Base-by-base conservation (phyloP, 23 tunicate species). In the Phallusia fumigata region DNA sequence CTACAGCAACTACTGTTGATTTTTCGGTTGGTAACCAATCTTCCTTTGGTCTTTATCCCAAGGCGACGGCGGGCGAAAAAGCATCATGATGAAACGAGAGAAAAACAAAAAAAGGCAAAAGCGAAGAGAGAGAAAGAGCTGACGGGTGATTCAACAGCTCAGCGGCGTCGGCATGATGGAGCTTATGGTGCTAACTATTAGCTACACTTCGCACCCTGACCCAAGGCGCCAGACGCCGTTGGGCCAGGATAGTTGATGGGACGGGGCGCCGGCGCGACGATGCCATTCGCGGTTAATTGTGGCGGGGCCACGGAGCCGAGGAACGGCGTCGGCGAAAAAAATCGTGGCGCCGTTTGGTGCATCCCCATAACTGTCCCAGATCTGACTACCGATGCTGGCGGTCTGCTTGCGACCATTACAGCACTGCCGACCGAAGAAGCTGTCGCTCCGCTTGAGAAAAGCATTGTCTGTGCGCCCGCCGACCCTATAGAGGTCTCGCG, bases 141-240 rank as follows among this genome's bases (percentile, higher is more conserved):
- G 47, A 40, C 47, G 47, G n/a, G 10, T 40, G 47, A 40, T 10
- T 40, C 8, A 40, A 40, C 47, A 40, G 47, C 47, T 40, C 10
- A 3, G 47, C 47, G 47, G 47, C 47, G 47, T 40, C 47, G 10
- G 47, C 47, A 40, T 40, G 47, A 10, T 40, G 10, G 47, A 40
- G 47, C 47, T 58, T 58, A 58, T 21, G 77, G 28, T 76, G 94
- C 94, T 89, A 89, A 89, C 78, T 89, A 30, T 84, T 89, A 89
- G 94, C 94, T 89, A 89, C 94, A 84, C 88, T 79, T 52, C 30
- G 80, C 76, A 89, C 87, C 94, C 76, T 36, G 77, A 53, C 30
- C n/a, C 77, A 33, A 74, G 6, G 77, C 35, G 45, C 53, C 31
- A 5, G 85, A 65, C 19, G 77, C 76, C 49, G 88, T 47, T 44